phyloP scores from a whole-genome alignment of 2,797 vertebrate species.

The Typhlichthys eigenmanni region DNA sequence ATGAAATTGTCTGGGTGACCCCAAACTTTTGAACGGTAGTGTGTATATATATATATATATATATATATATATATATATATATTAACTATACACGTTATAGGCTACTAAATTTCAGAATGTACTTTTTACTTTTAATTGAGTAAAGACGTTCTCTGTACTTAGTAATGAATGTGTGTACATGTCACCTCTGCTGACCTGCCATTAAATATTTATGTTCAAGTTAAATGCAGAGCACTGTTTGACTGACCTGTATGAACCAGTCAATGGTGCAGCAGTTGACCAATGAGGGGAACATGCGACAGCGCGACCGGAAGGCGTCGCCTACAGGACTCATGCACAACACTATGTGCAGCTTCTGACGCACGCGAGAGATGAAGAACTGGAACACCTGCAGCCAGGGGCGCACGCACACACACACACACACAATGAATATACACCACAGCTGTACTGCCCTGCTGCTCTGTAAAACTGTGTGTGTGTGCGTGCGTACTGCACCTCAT shows the following conservation, averaged over 20 bases:
- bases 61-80: too few species aligned
- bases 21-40: too few species aligned
- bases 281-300: slow-evolving; percentile 87
- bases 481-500: slow-evolving; percentile 74
- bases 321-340: slow-evolving; percentile 87
- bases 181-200: too few species aligned
- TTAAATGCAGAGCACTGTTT: too few species aligned
- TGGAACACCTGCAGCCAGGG: slow-evolving; percentile 77
- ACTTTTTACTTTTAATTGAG: too few species aligned
- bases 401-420: slow-evolving; percentile 7
- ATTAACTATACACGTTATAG: too few species aligned
- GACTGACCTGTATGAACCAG: slow-evolving; percentile 70
- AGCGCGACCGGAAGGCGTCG: slow-evolving; percentile 84
- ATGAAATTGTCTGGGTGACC: too few species aligned
- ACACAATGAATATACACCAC: slow-evolving; percentile 7
- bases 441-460: not conserved
- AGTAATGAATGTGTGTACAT: too few species aligned
- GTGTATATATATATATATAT: too few species aligned
- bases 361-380: slow-evolving; percentile 83
- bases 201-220: too few species aligned
- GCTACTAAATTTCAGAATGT: too few species aligned
- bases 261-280: slow-evolving; percentile 89
- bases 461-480: not conserved
- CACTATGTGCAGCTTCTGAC: slow-evolving; percentile 86
- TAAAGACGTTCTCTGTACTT: too few species aligned